Evolutionary conservation across 2,113 vertebrate species (phyloP).

Genomic region (Octodon degus): DNA sequence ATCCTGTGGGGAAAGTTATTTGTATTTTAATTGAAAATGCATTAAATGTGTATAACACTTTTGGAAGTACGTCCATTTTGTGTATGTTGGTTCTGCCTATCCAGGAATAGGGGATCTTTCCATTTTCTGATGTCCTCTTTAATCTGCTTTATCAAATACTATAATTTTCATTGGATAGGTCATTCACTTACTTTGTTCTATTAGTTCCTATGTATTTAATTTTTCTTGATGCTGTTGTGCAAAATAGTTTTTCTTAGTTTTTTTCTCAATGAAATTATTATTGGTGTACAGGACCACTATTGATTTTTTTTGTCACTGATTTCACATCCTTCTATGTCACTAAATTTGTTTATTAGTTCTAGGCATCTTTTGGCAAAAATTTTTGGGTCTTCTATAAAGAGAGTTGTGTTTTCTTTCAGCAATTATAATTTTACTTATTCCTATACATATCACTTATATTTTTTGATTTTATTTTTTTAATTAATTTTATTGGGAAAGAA

Average conservation of each 20-base stretch:
- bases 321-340: neutral
- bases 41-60: neutral
- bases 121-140: neutral
- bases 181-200: neutral
- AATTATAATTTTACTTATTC: neutral
- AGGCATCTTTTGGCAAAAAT: neutral
- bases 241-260: neutral
- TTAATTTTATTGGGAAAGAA: no score
- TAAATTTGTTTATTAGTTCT: neutral
- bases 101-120: neutral
- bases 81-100: neutral
- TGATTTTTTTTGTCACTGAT: neutral
- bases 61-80: neutral
- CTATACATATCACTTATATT: neutral
- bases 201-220: neutral
- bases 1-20: neutral
- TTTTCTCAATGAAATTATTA: neutral
- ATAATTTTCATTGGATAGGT: neutral
- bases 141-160: neutral
- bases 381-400: neutral
- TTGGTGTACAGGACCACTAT: neutral
- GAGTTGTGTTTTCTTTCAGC: neutral
- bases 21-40: neutral
- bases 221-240: neutral
- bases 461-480: no score